Percentiles rank a stretch among this genome's conserved stretches.
Conservation (phyloP, 1,140 invertebrate genomes). For the Pinna nobilis region DNA sequence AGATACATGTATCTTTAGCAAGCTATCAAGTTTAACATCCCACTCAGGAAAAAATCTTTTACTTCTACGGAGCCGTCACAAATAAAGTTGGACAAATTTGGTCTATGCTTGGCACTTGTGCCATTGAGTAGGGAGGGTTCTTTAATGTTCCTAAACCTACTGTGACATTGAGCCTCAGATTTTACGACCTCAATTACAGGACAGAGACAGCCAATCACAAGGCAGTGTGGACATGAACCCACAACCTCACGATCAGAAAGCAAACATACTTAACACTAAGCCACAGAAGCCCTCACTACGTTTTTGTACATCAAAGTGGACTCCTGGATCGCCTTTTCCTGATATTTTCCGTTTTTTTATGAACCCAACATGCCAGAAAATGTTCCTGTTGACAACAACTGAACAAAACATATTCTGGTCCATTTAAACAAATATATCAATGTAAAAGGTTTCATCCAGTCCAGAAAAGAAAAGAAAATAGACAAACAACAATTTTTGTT, state of each 20-base stretch:
- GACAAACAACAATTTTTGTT: not conserved
- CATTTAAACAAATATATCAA: not conserved
- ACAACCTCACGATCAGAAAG: too few species aligned
- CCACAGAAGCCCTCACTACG: too few species aligned
- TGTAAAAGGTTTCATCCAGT: not conserved
- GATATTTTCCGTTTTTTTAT: too few species aligned
- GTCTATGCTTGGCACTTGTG: not conserved
- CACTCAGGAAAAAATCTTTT: too few species aligned
- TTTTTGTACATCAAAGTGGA: too few species aligned
- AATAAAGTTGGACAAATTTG: too few species aligned
- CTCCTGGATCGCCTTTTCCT: too few species aligned
- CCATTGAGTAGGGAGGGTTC: not conserved
- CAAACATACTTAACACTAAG: too few species aligned
- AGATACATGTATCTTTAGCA: not conserved
- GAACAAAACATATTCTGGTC: not conserved
- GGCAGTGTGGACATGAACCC: too few species aligned
- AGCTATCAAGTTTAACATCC: too few species aligned
- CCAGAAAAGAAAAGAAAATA: not conserved
- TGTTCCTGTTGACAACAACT: not conserved
- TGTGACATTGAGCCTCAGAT: not conserved
- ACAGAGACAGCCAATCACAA: too few species aligned
- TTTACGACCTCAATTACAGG: too few species aligned
- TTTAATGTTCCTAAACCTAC: not conserved
- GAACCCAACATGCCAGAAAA: not conserved
- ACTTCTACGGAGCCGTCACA: not conserved